Conservation (phyloP, 92 coral and sea anemone species). For the Heliopora coerulea region DNA sequence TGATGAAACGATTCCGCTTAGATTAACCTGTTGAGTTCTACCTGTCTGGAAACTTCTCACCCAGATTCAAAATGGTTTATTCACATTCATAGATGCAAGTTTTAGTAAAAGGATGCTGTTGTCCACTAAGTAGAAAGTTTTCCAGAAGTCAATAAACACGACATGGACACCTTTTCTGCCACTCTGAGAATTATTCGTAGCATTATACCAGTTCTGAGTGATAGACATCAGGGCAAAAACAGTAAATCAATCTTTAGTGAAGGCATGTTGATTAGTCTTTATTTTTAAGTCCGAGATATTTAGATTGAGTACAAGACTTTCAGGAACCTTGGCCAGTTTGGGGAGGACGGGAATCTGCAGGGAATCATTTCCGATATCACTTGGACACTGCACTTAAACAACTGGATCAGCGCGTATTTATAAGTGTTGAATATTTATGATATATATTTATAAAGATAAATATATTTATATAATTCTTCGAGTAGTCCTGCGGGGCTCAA, state of each 20-base stretch:
- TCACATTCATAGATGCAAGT: conserved; percentile 25
- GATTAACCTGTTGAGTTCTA: too few species aligned
- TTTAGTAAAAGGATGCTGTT: conserved; percentile 28
- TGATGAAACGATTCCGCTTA: conserved; percentile 15
- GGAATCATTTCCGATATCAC: conserved; percentile 31
- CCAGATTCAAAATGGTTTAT: conserved; percentile 7
- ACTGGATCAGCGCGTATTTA: conserved; percentile 37
- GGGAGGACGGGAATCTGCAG: conserved; percentile 38
- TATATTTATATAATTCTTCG: too few species aligned
- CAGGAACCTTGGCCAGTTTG: conserved; percentile 30
- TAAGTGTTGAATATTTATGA: not conserved
- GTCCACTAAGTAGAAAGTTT: conserved; percentile 35
- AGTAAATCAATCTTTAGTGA: conserved; percentile 16
- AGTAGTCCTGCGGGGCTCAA: too few species aligned
- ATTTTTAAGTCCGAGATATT: conserved; percentile 18
- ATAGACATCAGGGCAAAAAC: conserved; percentile 12
- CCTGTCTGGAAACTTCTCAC: too few species aligned
- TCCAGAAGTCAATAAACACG: conserved; percentile 23
- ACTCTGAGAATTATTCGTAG: conserved; percentile 11
- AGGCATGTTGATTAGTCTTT: conserved; percentile 38
- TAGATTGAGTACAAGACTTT: conserved; percentile 16
- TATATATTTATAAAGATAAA: too few species aligned
- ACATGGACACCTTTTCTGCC: conserved; percentile 38
- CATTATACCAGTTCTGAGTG: conserved; percentile 30
- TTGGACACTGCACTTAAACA: conserved; percentile 15